Percentiles rank a stretch among this genome's conserved stretches.
Conservation (phyloP, 2,888 invertebrate species). For the Clunio marinus region DNA sequence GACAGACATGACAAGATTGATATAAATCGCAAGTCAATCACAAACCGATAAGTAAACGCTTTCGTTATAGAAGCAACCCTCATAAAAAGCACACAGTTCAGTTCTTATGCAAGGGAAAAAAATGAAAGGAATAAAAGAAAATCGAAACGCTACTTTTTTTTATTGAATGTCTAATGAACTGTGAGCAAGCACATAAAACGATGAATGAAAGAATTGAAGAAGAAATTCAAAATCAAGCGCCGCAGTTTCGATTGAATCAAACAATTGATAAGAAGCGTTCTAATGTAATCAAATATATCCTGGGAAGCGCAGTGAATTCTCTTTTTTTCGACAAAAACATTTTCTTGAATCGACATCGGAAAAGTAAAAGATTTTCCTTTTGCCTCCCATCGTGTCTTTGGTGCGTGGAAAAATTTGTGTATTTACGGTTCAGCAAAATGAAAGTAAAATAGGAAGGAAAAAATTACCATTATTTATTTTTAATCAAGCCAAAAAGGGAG, state of each 20-base stretch:
- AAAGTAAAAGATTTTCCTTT: neutral
- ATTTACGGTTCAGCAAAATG: neutral
- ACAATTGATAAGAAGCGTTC: conserved; percentile 36
- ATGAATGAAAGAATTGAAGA: conserved; percentile 9
- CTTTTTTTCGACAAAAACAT: neutral
- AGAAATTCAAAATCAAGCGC: neutral
- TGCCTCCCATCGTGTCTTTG: neutral
- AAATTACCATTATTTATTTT: conserved; percentile 37
- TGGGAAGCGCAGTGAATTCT: neutral
- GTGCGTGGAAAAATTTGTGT: conserved; percentile 1
- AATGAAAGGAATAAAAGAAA: neutral
- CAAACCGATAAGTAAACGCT: conserved; percentile 7
- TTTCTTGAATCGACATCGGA: neutral
- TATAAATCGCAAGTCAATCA: conserved; percentile 12
- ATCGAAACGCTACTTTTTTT: neutral
- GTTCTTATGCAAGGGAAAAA: neutral
- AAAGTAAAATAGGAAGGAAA: conserved; percentile 15
- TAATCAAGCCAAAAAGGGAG: conserved; percentile 36
- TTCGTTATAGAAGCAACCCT: conserved; percentile 5
- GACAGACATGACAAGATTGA: neutral
- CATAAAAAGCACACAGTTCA: neutral
- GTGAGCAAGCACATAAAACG: conserved; percentile 18
- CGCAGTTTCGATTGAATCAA: conserved; percentile 10
- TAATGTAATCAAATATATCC: conserved; percentile 35
- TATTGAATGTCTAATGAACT: conserved; percentile 37